A percentile compares a stretch with the other conserved stretches of the same genome.
These are phyloP conservation scores for Trissolcus japonicus DNA, from an alignment of 2,888 invertebrate genomes.

Conservation along the genomic window DNA sequence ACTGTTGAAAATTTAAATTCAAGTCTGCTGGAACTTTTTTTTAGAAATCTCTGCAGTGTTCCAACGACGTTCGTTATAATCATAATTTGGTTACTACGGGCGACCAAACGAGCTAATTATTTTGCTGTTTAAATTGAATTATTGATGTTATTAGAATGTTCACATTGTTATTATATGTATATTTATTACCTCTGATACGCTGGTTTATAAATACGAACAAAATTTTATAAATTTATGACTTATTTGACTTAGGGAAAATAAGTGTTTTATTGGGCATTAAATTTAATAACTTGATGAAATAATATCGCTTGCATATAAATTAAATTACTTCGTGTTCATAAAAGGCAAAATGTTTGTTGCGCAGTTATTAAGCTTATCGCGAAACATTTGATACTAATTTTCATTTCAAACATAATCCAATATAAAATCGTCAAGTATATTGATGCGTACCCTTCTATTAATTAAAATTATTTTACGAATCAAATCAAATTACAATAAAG, in stretches of 20 bases:
- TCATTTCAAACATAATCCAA: conserved; percentile 47
- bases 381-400: conserved; percentile 33
- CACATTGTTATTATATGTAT: too few species aligned
- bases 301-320: conserved; percentile 41
- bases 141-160: conserved; percentile 19
- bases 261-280: conserved; percentile 41
- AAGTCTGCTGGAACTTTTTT: conserved; percentile 1
- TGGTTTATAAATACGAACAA: conserved; percentile 28
- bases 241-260: conserved; percentile 29
- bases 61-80: conserved; percentile 31
- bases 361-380: conserved; percentile 49
- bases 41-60: too few species aligned
- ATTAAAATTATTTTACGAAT: too few species aligned
- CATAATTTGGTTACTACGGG: conserved; percentile 26
- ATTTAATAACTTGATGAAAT: conserved; percentile 50
- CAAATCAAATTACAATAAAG: not conserved
- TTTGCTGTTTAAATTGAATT: conserved; percentile 36
- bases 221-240: conserved; percentile 37
- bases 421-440: not conserved
- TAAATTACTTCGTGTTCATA: conserved; percentile 42
- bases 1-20: too few species aligned
- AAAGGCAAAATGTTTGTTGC: conserved; percentile 47
- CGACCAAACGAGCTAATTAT: conserved; percentile 46
- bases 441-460: too few species aligned
- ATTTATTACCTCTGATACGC: conserved; percentile 19